phyloP scores from a whole-genome alignment of 2,113 vertebrate species.

The Sceloporus tristichus region DNA sequence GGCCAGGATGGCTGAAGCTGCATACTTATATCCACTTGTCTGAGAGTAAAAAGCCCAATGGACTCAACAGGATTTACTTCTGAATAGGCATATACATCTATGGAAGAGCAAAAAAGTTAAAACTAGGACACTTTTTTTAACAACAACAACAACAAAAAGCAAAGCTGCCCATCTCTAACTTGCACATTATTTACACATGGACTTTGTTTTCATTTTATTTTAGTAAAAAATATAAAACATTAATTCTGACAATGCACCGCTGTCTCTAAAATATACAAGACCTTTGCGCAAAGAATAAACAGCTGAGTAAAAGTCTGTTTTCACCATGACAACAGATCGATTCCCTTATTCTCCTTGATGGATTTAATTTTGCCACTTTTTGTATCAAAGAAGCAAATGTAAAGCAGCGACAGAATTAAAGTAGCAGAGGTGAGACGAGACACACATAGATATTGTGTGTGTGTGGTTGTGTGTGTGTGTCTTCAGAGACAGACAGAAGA shows the following conservation, averaged over 20 bases:
- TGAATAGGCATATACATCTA: conserved; percentile 18
- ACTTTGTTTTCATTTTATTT: conserved; percentile 66
- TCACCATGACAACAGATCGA: conserved; percentile 54
- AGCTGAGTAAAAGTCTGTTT: conserved; percentile 70
- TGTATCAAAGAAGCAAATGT: conserved; percentile 50
- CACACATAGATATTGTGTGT: conserved; percentile 9
- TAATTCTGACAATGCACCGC: conserved; percentile 58
- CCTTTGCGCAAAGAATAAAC: conserved; percentile 69
- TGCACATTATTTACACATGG: conserved; percentile 68
- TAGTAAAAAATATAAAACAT: conserved; percentile 72
- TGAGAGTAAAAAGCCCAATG: not conserved
- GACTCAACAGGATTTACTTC: not conserved
- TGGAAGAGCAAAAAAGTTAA: conserved; percentile 45
- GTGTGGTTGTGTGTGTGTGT: not conserved
- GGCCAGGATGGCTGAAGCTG: conserved; percentile 33
- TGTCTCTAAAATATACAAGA: conserved; percentile 70
- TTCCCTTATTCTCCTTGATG: conserved; percentile 56
- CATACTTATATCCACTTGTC: not conserved
- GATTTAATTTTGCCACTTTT: conserved; percentile 49
- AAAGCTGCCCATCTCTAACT: conserved; percentile 56
- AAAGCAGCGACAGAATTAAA: conserved; percentile 50
- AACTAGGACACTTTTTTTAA: conserved; percentile 45
- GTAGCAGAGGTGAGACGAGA: conserved; percentile 42
- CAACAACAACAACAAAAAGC: conserved; percentile 36
- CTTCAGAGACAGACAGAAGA: conserved; percentile 39